Base-by-base conservation (phyloP, 2,888 invertebrate genomes). In the Microctonus aethiopoides region DNA sequence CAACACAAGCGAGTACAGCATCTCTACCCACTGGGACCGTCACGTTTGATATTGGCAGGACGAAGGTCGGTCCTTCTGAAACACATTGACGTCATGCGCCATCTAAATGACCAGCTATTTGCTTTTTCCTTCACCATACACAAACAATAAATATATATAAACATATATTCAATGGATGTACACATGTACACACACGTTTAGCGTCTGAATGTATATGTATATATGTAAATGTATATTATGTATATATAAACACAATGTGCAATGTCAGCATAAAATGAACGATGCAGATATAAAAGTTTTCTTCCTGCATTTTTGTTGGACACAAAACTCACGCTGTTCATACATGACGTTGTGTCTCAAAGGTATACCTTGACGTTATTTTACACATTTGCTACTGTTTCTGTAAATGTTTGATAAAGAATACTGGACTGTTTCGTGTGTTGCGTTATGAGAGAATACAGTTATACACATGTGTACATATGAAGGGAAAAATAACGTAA, bases 21-120 rank as follows among this genome's bases (percentile, higher is more conserved):
- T 95, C 95, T 72, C 95, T 89, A 57, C 95, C 95, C 75, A 95
- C 92, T 24, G 95, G 93, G 36, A 93, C 92, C 36, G 95, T 95
- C 82, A 94, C 92, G 89, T 96, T 96, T 80, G 91, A 88, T 85
- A 95, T 94, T 74, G 95, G 92, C 72, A 91, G 92, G 80, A 91
- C 92, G 88, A 95, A 95, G 79, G 92, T 93, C 59, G 95, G 95
- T 87, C 92, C 92, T 87, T 93, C 94, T 94, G 90, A 68, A 89
- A 89, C 82, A 79, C 24, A 65, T 65, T 65, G 56, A 39, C 39
- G 26, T 65, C 65, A 36, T 36, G 16, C 26, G 24, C 36, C 20
- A 59, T 46, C 34, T 36, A 57, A 66, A 72, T 66, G 57, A 57
- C 57, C 16, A 57, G 57, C 16, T 32, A 16, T 57, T 29, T 16